These are phyloP conservation scores for Brachypteracias leptosomus DNA, from an alignment of 2,113 vertebrate species.

Conservation along the genomic window DNA sequence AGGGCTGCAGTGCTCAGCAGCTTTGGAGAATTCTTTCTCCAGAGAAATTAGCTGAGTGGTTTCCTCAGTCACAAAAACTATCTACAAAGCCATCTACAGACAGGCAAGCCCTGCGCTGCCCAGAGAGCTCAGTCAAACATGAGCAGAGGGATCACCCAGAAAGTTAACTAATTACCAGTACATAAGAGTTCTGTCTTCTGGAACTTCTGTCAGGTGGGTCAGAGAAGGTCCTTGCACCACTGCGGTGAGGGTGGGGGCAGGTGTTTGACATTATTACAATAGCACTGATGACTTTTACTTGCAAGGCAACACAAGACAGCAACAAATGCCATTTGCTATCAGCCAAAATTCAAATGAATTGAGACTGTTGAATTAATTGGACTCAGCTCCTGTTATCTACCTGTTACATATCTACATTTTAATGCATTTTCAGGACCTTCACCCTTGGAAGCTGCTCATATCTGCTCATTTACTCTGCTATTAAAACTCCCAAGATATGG, in stretches of 20 bases:
- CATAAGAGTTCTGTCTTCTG: not conserved
- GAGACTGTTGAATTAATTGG: not conserved
- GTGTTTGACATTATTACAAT: rapidly evolving
- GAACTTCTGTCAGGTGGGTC: not conserved
- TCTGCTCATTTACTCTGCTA: not conserved
- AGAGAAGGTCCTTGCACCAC: not conserved
- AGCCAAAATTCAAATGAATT: not conserved
- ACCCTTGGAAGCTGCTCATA: not conserved
- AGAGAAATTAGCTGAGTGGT: not conserved
- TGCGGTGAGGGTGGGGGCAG: not conserved
- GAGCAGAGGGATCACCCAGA: not conserved
- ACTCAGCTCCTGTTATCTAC: not conserved
- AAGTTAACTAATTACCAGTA: not conserved
- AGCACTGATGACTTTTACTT: not conserved
- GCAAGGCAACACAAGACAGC: not conserved
- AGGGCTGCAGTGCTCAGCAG: not conserved
- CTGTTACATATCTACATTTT: not conserved
- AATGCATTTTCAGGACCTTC: not conserved
- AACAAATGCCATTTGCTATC: not conserved
- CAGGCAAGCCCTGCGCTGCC: rapidly evolving
- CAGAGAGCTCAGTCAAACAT: rapidly evolving
- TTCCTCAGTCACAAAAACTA: not conserved
- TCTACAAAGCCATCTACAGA: rapidly evolving
- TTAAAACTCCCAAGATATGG: not conserved
- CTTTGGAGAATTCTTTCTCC: not conserved